phyloP scores from a whole-genome alignment of 92 coral and sea anemone genomes.

The Pocillopora grandis region DNA sequence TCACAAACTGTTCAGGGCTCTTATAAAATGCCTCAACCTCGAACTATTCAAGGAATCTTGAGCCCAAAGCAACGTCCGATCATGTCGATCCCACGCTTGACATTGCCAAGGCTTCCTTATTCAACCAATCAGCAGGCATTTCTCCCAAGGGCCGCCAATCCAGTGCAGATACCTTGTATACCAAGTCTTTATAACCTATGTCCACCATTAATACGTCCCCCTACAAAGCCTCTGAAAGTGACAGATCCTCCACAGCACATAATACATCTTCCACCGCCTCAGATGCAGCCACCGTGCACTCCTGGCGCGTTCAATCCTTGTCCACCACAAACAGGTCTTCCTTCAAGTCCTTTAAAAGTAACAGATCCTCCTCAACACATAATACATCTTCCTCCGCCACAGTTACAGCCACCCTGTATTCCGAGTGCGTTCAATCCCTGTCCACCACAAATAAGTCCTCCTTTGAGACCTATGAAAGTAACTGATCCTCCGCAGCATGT shows the following conservation, averaged over 20 bases:
- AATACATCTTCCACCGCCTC: neutral
- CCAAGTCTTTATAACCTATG: slow-evolving; percentile 45
- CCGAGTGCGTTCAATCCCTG: neutral
- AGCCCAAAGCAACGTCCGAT: slow-evolving; percentile 22
- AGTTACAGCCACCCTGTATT: neutral
- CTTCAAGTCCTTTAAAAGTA: neutral
- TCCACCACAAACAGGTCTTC: neutral
- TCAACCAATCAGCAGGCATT: slow-evolving; percentile 16
- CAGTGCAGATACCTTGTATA: slow-evolving; percentile 48
- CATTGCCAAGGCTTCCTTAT: slow-evolving; percentile 17
- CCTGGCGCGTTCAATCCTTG: too few species aligned
- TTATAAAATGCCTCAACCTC: slow-evolving; percentile 19
- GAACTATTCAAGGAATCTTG: neutral
- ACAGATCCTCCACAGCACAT: neutral
- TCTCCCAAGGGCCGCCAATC: neutral
- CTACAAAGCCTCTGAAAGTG: neutral
- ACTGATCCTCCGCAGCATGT: slow-evolving; percentile 23
- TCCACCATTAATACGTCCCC: slow-evolving; percentile 12
- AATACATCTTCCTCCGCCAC: neutral
- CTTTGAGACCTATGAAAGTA: neutral
- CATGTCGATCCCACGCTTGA: neutral
- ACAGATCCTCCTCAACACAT: neutral
- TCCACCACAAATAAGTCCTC: neutral
- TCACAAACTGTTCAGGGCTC: slow-evolving; percentile 12
- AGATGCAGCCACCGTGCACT: neutral